Conservation (phyloP, 2,113 vertebrate species). For the human region DNA sequence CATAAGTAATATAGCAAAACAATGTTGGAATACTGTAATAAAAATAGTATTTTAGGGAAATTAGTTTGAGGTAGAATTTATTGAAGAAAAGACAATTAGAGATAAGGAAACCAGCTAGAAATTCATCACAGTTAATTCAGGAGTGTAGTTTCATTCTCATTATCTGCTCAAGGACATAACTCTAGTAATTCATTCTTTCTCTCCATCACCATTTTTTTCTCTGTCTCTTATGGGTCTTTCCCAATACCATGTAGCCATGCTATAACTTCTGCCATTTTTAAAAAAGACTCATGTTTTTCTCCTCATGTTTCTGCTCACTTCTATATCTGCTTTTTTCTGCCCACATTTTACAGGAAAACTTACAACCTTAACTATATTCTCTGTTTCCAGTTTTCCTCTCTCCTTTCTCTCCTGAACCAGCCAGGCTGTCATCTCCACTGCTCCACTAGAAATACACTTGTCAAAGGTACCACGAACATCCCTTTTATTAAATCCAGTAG, state of each 20-base stretch:
- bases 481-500: accelerated
- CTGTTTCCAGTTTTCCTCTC: not conserved
- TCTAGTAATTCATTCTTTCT: not conserved
- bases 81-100: not conserved
- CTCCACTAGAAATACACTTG: not conserved
- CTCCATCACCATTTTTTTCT: not conserved
- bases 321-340: not conserved
- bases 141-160: not conserved
- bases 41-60: not conserved
- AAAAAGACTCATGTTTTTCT: not conserved
- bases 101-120: not conserved
- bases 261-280: not conserved
- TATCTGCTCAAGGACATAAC: not conserved
- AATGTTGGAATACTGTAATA: not conserved
- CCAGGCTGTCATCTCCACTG: accelerated
- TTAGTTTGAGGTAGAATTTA: not conserved
- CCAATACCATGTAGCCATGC: not conserved
- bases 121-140: not conserved
- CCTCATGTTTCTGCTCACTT: not conserved
- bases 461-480: too few relatives aligned
- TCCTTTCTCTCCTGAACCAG: not conserved
- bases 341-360: not conserved
- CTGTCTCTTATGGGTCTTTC: not conserved
- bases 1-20: not conserved
- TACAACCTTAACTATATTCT: not conserved